Evolutionary conservation across 2,888 invertebrate genomes (phyloP), one percentile per base, ranked within the genome.

Genomic region (Agrochola lychnidis): DNA sequence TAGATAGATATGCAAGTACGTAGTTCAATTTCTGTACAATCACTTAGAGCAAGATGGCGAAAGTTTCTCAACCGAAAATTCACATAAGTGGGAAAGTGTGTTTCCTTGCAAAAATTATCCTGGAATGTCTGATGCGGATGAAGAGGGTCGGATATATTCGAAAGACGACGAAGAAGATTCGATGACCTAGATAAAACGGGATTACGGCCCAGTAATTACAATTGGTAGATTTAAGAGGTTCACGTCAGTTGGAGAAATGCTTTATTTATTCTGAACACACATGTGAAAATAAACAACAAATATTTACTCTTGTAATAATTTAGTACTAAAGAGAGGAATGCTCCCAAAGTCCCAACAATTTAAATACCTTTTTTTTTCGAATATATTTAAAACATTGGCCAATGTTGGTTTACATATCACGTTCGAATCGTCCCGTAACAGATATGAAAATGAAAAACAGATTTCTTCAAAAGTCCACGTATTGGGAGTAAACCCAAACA

Each of bases 141-240:
- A 86, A 79, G 82, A 88, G 88, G 89, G 88, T 88, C 83, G 85
- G 76, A 75, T 81, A 71, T 81, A 77, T 84, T 77, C 78, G 73
- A 76, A 79, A 81, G 78, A 67, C 68, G 82, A 73, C 66, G 62
- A 78, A 72, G 73, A 69, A 56, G 73, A 82, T 84, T 70, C 76
- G 78, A 82, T 82, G 86, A 80, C 72, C 79, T 81, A 84, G 72
- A 81, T 86, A 79, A 88, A 71, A 70, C 77, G 64, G 81, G 77
- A 87, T 83, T 78, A 78, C 76, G 78, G 78, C 75, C 7, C 57
- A 57, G 75, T 88, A 83, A 86, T 88, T 86, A 77, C 80, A 70
- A 74, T 72, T 83, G 86, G 83, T 76, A 81, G 73, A 85, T 78
- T 82, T 80, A 78, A 75, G 73, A 77, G 68, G 70, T 70, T 73